Base-by-base conservation (phyloP, 2,797 vertebrate species). In the Aeoliscus strigatus region DNA sequence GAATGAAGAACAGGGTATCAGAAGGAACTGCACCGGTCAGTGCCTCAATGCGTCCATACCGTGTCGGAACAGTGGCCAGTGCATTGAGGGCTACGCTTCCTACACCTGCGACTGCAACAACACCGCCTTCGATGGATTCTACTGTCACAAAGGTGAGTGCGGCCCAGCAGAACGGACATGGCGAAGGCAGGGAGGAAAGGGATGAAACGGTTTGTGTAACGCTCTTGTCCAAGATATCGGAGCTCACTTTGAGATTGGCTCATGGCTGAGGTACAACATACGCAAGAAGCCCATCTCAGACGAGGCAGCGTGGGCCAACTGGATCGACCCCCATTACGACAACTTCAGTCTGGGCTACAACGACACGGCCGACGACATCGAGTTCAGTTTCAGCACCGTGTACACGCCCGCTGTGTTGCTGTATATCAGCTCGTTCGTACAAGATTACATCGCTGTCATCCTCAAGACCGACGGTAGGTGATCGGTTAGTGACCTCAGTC, bases 61-160 rank as follows among this genome's bases (percentile, higher is more conserved):
- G 2, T 99, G 96, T 70, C 89, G 90, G 70, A 96, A 98, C 38
- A 89, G 90, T 0, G 96, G 94, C 35, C 91, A 91, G 69, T 99
- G 96, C 2, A 89, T 97, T 0, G 96, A 98, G 60, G 90, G 90
- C 48, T 98, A 97, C 14, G 96, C 91, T 29, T 89, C 93, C 52
- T 99, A 99, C 60, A 87, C 85, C 1, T 99, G 96, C 60, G 96
- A 99, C 84, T 99, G 96, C 61, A 93, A 92, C 67, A 83, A 94
- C 81, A 98, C 94, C 0, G 94, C 93, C 35, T 99, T 91, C 5
- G 93, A 94, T 0, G 95, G 95, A 7, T 93, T 92, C 27, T 99
- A 94, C 57, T 99, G 95, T 81, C 93, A 95, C 50, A 91, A 86
- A 13, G 94, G 96, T 98, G 69, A 87, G 88, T 51, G 52, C 6